These are phyloP conservation scores for Aselliscus stoliczkanus DNA, from an alignment of 2,797 vertebrate genomes.

Conservation along the genomic window DNA sequence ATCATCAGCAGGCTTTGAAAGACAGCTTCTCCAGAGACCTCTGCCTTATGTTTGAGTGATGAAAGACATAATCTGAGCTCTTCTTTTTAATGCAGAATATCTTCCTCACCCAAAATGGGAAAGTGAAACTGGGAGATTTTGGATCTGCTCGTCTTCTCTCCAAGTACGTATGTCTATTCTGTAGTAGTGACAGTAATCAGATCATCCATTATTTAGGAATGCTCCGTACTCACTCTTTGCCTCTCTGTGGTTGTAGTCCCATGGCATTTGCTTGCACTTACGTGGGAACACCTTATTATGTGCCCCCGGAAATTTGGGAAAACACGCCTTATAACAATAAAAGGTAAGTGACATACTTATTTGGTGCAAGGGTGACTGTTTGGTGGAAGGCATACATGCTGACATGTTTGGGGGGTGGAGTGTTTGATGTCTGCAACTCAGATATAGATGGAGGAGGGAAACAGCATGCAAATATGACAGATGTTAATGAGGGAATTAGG, in stretches of 20 bases:
- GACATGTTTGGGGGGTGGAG: neutral
- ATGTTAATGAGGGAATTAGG: neutral
- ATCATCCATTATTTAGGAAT: neutral
- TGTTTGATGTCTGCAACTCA: neutral
- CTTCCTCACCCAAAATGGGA: conserved; percentile 90
- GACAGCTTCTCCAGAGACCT: neutral
- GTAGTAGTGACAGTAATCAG: neutral
- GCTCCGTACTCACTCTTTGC: neutral
- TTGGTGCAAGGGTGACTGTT: neutral
- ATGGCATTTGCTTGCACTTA: conserved; percentile 89
- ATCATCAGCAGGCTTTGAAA: neutral
- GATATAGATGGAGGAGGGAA: neutral
- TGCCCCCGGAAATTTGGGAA: conserved; percentile 97
- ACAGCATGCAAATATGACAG: rapidly evolving
- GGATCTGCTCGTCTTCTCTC: conserved; percentile 92
- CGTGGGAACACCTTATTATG: conserved; percentile 95
- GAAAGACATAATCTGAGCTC: neutral
- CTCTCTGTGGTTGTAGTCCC: conserved; percentile 81
- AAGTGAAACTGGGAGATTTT: conserved; percentile 94
- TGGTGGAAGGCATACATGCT: neutral
- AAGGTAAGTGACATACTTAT: conserved; percentile 82
- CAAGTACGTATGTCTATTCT: conserved; percentile 80
- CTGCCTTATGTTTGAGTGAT: neutral
- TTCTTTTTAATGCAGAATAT: conserved; percentile 86
- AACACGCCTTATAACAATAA: conserved; percentile 96